A percentile compares a stretch with the other conserved stretches of the same genome.
phyloP scores from a whole-genome alignment of 2,113 vertebrate genomes.

The Perca flavescens region DNA sequence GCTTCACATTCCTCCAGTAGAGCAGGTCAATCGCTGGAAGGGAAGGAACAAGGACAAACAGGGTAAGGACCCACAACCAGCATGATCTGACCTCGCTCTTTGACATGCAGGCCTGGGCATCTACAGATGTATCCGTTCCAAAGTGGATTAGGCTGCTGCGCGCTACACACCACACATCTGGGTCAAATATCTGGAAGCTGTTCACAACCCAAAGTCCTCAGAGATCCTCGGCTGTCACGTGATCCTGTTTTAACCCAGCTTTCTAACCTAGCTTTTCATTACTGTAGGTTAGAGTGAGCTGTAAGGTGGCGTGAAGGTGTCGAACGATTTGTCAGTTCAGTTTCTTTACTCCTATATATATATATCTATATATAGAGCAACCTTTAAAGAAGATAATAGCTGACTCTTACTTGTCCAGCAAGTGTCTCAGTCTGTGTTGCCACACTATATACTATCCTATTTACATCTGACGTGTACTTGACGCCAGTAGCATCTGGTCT shows the following conservation, averaged over 20 bases:
- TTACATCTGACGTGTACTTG: slow-evolving; percentile 41
- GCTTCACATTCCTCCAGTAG: slow-evolving; percentile 98
- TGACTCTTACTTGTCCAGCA: slow-evolving; percentile 22
- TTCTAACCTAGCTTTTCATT: slow-evolving; percentile 62
- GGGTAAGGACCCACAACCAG: slow-evolving; percentile 25
- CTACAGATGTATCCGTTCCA: slow-evolving; percentile 16
- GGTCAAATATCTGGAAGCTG: slow-evolving; percentile 75
- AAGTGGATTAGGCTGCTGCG: slow-evolving; percentile 37
- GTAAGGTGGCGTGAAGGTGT: slow-evolving; percentile 2
- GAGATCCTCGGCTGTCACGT: slow-evolving; percentile 63
- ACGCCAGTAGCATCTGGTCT: slow-evolving; percentile 57
- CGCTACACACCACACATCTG: slow-evolving; percentile 65
- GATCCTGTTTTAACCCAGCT: slow-evolving; percentile 69
- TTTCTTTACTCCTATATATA: slow-evolving; percentile 52
- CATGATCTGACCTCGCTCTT: not conserved
- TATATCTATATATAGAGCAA: slow-evolving; percentile 53
- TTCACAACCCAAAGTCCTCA: slow-evolving; percentile 62
- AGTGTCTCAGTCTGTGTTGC: slow-evolving; percentile 3
- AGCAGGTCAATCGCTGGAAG: slow-evolving; percentile 93
- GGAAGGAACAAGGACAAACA: slow-evolving; percentile 41
- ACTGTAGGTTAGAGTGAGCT: slow-evolving; percentile 28
- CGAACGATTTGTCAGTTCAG: slow-evolving; percentile 10
- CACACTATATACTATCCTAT: not conserved
- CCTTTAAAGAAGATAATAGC: slow-evolving; percentile 54
- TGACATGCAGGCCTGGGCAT: slow-evolving; percentile 1